Evolutionary conservation across 2,888 invertebrate genomes (phyloP).

Genomic region (Exephanes ischioxanthus): DNA sequence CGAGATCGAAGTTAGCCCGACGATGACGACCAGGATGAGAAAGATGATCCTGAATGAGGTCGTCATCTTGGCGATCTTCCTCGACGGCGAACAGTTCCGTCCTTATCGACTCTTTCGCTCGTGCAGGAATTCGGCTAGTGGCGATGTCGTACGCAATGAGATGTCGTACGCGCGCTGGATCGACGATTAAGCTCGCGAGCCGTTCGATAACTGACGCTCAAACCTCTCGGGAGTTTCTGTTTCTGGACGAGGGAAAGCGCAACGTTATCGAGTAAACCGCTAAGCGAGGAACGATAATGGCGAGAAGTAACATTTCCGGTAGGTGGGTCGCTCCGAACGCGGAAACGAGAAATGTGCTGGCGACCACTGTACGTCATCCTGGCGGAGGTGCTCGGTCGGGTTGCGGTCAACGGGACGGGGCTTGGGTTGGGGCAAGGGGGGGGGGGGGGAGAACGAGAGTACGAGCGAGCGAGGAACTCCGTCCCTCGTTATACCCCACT

Average conservation of each 20-base stretch:
- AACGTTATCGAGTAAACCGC: constrained; percentile 56
- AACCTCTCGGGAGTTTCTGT: constrained; percentile 24
- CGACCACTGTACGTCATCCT: constrained; percentile 68
- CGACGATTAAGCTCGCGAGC: constrained; percentile 54
- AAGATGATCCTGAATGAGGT: neutral
- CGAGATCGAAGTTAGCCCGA: neutral
- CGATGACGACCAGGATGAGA: neutral
- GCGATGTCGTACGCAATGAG: neutral
- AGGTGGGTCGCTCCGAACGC: constrained; percentile 57
- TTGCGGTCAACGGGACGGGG: constrained; percentile 61
- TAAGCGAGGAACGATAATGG: constrained; percentile 69
- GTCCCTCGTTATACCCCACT: constrained; percentile 31
- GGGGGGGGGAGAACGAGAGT: constrained; percentile 4
- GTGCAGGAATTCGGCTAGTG: neutral
- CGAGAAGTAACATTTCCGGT: constrained; percentile 69
- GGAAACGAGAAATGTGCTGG: constrained; percentile 68
- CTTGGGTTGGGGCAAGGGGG: constrained; percentile 14
- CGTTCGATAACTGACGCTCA: constrained; percentile 52
- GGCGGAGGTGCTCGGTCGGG: constrained; percentile 61
- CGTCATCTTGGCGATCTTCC: neutral
- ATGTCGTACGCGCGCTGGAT: neutral
- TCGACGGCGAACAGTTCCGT: neutral
- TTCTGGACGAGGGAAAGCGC: constrained; percentile 14
- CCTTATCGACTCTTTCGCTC: neutral
- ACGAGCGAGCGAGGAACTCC: constrained; percentile 16